phyloP scores from a whole-genome alignment of 2,888 invertebrate species.

The Muschampia plurimacula region DNA sequence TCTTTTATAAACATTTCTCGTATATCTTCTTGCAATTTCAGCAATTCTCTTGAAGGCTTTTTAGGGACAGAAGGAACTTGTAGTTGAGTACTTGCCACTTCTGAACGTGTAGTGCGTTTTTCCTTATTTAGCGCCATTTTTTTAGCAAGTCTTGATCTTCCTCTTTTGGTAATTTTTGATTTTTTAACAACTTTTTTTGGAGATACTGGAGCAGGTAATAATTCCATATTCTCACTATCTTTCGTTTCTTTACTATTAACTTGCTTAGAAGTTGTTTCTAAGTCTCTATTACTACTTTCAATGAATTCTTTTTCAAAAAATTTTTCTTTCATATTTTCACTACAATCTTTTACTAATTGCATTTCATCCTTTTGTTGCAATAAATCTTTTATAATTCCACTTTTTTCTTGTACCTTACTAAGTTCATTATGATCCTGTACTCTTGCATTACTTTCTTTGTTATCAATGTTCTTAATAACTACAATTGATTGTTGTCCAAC shows the following conservation, averaged over 20 bases:
- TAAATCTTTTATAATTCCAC: neutral
- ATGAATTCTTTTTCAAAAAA: neutral
- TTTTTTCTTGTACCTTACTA: neutral
- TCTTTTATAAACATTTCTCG: conserved; percentile 89
- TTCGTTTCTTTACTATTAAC: neutral
- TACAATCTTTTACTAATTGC: neutral
- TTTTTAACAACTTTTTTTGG: conserved; percentile 13
- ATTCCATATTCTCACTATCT: conserved; percentile 16
- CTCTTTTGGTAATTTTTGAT: conserved; percentile 44
- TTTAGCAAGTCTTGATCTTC: conserved; percentile 45
- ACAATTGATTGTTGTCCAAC: neutral
- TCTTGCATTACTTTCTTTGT: neutral
- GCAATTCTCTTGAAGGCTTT: conserved; percentile 80
- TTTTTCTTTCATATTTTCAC: neutral
- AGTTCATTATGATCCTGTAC: neutral
- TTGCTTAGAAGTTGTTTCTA: neutral
- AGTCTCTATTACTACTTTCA: neutral
- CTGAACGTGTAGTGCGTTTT: conserved; percentile 57
- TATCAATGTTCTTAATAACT: neutral
- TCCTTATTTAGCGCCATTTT: conserved; percentile 35
- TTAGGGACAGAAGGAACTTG: conserved; percentile 51
- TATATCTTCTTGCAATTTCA: conserved; percentile 88
- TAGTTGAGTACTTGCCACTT: conserved; percentile 32
- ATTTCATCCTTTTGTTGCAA: neutral
- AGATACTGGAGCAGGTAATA: conserved; percentile 7